These are phyloP conservation scores for Helicoverpa armigera DNA, from an alignment of 1,140 invertebrate genomes.

Conservation along the genomic window DNA sequence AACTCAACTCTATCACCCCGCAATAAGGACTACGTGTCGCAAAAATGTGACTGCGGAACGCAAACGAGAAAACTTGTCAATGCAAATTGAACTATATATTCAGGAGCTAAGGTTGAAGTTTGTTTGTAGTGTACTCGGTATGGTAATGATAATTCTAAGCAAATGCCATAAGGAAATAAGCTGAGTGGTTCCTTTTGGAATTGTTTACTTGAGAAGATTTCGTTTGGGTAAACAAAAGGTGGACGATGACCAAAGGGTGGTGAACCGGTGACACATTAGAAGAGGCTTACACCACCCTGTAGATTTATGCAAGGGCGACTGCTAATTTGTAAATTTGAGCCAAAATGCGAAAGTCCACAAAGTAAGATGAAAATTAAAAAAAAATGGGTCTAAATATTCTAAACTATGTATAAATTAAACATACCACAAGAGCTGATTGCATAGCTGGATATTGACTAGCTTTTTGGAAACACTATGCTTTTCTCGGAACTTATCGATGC, in stretches of 20 bases:
- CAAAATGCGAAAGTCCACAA: neutral
- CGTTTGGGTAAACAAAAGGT: constrained; percentile 51
- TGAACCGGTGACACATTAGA: neutral
- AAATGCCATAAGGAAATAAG: constrained; percentile 79
- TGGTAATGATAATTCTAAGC: constrained; percentile 80
- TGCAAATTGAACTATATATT: constrained; percentile 62
- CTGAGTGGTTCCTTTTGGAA: constrained; percentile 69
- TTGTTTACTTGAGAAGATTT: constrained; percentile 61
- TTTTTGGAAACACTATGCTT: no score
- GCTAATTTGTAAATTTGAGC: neutral
- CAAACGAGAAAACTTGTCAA: constrained; percentile 34
- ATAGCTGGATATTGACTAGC: no score
- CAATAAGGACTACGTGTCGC: constrained; percentile 54
- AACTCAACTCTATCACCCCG: constrained; percentile 61
- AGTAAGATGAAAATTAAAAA: neutral
- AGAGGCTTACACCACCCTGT: neutral
- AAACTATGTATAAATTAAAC: no score
- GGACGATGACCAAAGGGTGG: constrained; percentile 39
- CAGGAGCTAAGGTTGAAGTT: constrained; percentile 55
- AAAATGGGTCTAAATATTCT: no score
- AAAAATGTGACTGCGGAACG: constrained; percentile 43
- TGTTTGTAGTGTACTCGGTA: constrained; percentile 51
- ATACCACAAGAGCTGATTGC: no score
- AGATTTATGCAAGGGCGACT: neutral
- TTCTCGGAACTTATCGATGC: no score